Evolutionary conservation across 2,113 vertebrate genomes (phyloP).

Genomic region (Romanogobio albipinnatus): DNA sequence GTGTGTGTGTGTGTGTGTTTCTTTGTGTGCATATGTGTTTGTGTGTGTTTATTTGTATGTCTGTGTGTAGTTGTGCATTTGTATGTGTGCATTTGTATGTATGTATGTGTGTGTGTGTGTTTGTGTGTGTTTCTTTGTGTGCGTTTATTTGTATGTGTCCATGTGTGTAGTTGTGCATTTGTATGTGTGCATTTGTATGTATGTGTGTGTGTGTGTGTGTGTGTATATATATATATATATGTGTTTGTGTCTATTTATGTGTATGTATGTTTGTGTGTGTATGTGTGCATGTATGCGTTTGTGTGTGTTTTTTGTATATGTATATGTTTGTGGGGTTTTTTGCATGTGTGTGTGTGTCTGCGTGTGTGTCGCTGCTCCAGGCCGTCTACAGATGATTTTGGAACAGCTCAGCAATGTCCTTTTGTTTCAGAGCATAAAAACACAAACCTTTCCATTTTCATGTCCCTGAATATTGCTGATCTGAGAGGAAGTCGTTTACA

Average conservation of each 20-base stretch:
- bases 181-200: background rate
- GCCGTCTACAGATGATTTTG: constrained; percentile 41
- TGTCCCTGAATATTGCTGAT: constrained; percentile 57
- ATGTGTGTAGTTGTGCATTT: background rate
- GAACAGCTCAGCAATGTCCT: constrained; percentile 59
- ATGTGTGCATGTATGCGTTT: background rate
- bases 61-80: background rate
- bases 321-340: background rate
- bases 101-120: background rate
- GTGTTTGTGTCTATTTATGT: background rate
- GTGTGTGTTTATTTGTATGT: background rate
- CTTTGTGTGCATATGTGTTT: no score
- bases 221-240: background rate
- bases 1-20: no score
- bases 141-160: background rate
- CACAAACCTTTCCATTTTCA: constrained; percentile 55
- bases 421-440: constrained; percentile 52
- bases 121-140: rapidly evolving
- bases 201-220: background rate
- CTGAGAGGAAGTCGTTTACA: constrained; percentile 40
- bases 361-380: constrained; percentile 32
- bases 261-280: rapidly evolving
- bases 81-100: background rate
- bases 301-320: background rate
- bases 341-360: constrained; percentile 12